phyloP scores from a whole-genome alignment of 2,888 invertebrate genomes.

The Drosophila meridionalis region DNA sequence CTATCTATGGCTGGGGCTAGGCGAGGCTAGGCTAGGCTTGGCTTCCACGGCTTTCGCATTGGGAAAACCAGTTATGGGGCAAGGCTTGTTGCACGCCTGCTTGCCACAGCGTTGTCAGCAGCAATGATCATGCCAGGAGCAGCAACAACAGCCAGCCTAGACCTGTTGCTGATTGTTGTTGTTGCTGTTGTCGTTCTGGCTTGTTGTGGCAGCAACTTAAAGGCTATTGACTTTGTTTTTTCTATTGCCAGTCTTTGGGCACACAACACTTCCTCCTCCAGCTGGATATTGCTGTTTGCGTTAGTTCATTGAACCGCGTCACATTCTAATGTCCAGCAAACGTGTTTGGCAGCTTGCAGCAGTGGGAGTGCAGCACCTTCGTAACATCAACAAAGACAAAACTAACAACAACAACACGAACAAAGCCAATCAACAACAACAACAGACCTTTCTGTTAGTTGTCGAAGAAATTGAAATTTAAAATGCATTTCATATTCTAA shows the following conservation, averaged over 20 bases:
- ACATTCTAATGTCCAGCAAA: slow-evolving; percentile 73
- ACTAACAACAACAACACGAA: slow-evolving; percentile 3
- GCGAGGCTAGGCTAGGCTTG: slow-evolving; percentile 16
- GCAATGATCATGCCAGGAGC: slow-evolving; percentile 67
- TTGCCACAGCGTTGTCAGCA: slow-evolving; percentile 52
- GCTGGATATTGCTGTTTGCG: slow-evolving; percentile 47
- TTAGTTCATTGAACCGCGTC: slow-evolving; percentile 66
- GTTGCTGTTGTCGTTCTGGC: slow-evolving; percentile 16
- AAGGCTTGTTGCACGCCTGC: slow-evolving; percentile 68
- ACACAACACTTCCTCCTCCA: slow-evolving; percentile 69
- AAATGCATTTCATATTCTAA: background rate
- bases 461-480: background rate
- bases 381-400: slow-evolving; percentile 15
- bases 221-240: slow-evolving; percentile 76
- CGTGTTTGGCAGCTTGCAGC: slow-evolving; percentile 69
- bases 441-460: slow-evolving; percentile 4
- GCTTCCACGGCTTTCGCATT: slow-evolving; percentile 16
- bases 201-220: slow-evolving; percentile 55
- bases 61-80: slow-evolving; percentile 72
- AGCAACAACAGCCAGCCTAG: slow-evolving; percentile 65
- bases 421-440: slow-evolving; percentile 14
- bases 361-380: slow-evolving; percentile 33
- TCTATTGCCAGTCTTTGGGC: slow-evolving; percentile 70
- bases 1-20: slow-evolving; percentile 63
- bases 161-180: slow-evolving; percentile 61